Evolutionary conservation across 2,888 invertebrate species (phyloP).

Genomic region (Hartigia nigra): DNA sequence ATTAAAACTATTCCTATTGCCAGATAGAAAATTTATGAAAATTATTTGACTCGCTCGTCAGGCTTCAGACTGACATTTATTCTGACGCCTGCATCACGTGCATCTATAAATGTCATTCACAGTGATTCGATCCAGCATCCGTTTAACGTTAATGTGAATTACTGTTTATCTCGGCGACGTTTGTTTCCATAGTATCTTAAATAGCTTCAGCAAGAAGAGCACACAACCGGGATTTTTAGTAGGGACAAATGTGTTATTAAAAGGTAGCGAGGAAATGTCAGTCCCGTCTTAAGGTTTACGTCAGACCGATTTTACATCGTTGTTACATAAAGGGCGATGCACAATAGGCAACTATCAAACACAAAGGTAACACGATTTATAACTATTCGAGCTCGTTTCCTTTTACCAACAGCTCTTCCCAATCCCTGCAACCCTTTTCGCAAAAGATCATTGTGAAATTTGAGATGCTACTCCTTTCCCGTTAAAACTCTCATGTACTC

Average conservation of each 20-base stretch:
- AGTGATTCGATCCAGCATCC: slow-evolving; percentile 1
- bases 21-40: no score
- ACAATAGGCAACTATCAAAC: background rate
- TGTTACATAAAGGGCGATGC: background rate
- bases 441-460: background rate
- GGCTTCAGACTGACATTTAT: background rate
- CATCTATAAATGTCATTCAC: background rate
- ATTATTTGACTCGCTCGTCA: background rate
- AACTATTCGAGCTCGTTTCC: background rate
- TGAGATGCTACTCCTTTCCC: background rate
- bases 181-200: slow-evolving; percentile 2
- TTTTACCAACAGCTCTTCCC: background rate
- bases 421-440: background rate
- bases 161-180: background rate
- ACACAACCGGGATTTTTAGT: background rate
- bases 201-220: background rate
- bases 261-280: background rate
- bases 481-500: background rate
- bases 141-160: background rate
- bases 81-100: background rate
- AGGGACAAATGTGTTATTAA: background rate
- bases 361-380: background rate
- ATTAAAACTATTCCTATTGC: background rate
- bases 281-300: background rate
- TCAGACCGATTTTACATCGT: background rate